Conservation (phyloP, 1,140 invertebrate species). For the Linepithema humile region DNA sequence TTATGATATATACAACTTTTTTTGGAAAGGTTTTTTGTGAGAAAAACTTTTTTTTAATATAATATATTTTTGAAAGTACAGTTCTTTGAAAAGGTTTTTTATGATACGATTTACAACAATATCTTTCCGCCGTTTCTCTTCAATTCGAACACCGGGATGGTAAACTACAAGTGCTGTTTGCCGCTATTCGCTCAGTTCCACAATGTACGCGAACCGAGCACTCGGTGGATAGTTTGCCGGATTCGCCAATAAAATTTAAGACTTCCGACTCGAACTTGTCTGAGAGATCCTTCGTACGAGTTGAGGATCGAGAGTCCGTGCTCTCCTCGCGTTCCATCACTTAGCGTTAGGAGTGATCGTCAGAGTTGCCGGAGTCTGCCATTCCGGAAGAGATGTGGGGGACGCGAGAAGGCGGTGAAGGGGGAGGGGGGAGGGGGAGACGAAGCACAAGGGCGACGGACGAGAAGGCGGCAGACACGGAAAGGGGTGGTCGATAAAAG, state of each 20-base stretch:
- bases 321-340: conserved; percentile 22
- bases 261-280: neutral
- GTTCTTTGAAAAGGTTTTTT: no score
- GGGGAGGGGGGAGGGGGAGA: no score
- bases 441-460: conserved; percentile 34
- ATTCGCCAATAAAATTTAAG: conserved; percentile 59
- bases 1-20: no score
- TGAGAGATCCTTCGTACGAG: conserved; percentile 25
- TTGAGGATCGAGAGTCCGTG: conserved; percentile 17
- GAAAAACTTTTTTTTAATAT: no score
- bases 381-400: no score
- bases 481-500: conserved; percentile 71
- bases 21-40: no score
- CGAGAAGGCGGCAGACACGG: conserved; percentile 57
- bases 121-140: neutral
- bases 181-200: neutral
- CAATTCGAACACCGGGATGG: neutral
- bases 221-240: neutral
- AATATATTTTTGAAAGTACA: no score
- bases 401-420: no score
- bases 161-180: neutral
- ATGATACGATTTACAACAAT: neutral
- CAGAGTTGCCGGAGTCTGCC: conserved; percentile 50
- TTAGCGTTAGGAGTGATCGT: conserved; percentile 57
- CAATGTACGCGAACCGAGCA: neutral